phyloP scores from a whole-genome alignment of 53 echinoderm and acorn worm species.

The Pentamera pediparva region DNA sequence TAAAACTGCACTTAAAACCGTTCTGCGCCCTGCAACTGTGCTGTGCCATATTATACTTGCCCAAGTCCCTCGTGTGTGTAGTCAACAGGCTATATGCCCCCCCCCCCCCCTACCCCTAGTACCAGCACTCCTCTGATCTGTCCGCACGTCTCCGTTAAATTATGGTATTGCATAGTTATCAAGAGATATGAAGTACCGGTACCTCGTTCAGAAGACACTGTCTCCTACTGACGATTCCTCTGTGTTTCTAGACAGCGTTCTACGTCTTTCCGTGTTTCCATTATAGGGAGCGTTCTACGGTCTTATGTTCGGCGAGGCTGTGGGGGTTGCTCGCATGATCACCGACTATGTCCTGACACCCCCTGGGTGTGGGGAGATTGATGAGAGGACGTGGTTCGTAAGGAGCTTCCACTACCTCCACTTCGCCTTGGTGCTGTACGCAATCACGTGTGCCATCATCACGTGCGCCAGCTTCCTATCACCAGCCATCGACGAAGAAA shows the following conservation, averaged over 20 bases:
- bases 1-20: too few relatives aligned
- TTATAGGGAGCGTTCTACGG: slow-evolving; percentile 78
- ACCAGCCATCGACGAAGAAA: slow-evolving; percentile 20
- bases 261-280: background rate
- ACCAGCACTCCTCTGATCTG: too few relatives aligned
- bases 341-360: slow-evolving; percentile 53
- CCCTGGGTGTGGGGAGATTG: slow-evolving; percentile 52
- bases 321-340: slow-evolving; percentile 60
- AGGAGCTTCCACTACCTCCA: slow-evolving; percentile 64
- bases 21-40: too few relatives aligned
- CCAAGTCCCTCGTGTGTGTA: too few relatives aligned
- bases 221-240: too few relatives aligned
- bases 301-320: slow-evolving; percentile 46
- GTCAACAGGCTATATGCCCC: too few relatives aligned
- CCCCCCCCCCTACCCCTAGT: too few relatives aligned
- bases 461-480: slow-evolving; percentile 50
- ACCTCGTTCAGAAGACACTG: too few relatives aligned
- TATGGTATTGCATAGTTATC: too few relatives aligned
- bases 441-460: slow-evolving; percentile 38
- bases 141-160: too few relatives aligned
- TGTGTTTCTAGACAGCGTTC: background rate
- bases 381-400: slow-evolving; percentile 52
- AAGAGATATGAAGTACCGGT: too few relatives aligned
- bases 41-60: too few relatives aligned
- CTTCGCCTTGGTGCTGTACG: slow-evolving; percentile 69